Percentiles rank a stretch among this genome's conserved stretches.
These are phyloP conservation scores for Lasioglossum marginatum DNA, from an alignment of 2,888 invertebrate genomes.

Conservation along the genomic window DNA sequence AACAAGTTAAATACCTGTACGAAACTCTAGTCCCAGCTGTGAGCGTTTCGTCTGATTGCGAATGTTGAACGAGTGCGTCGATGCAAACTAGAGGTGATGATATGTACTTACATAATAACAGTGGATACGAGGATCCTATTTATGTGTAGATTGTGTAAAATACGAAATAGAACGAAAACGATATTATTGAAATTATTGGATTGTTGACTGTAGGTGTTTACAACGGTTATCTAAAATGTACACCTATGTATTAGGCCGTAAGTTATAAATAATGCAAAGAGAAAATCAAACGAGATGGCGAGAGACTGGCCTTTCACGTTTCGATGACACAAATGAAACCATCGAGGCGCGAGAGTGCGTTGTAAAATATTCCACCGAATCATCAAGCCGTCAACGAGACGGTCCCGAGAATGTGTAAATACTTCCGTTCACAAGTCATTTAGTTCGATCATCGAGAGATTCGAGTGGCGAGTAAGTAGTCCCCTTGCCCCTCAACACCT, in stretches of 20 bases:
- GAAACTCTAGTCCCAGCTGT: slow-evolving; percentile 16
- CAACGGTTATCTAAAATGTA: slow-evolving; percentile 58
- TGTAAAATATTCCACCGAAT: slow-evolving; percentile 43
- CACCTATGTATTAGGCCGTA: slow-evolving; percentile 33
- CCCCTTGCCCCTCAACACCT: too few species aligned
- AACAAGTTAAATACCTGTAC: slow-evolving; percentile 11
- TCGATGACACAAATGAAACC: slow-evolving; percentile 20
- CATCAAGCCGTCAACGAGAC: slow-evolving; percentile 22
- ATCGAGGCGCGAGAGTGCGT: slow-evolving; percentile 13
- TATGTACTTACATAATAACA: slow-evolving; percentile 59
- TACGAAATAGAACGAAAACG: slow-evolving; percentile 65
- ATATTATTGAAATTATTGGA: slow-evolving; percentile 72
- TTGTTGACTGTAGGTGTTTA: slow-evolving; percentile 73
- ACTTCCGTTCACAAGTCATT: slow-evolving; percentile 28
- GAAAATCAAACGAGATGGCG: slow-evolving; percentile 51
- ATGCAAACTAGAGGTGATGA: slow-evolving; percentile 43
- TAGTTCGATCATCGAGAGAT: background rate
- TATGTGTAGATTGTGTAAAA: slow-evolving; percentile 76
- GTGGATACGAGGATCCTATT: slow-evolving; percentile 59
- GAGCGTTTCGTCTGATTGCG: slow-evolving; percentile 2
- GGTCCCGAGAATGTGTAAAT: slow-evolving; percentile 43
- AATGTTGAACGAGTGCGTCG: slow-evolving; percentile 23
- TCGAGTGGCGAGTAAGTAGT: slow-evolving; percentile 6
- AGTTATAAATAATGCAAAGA: slow-evolving; percentile 44
- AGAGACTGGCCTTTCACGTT: slow-evolving; percentile 48